Conservation (phyloP, 2,113 vertebrate genomes). For the Campylomormyrus numenius region DNA sequence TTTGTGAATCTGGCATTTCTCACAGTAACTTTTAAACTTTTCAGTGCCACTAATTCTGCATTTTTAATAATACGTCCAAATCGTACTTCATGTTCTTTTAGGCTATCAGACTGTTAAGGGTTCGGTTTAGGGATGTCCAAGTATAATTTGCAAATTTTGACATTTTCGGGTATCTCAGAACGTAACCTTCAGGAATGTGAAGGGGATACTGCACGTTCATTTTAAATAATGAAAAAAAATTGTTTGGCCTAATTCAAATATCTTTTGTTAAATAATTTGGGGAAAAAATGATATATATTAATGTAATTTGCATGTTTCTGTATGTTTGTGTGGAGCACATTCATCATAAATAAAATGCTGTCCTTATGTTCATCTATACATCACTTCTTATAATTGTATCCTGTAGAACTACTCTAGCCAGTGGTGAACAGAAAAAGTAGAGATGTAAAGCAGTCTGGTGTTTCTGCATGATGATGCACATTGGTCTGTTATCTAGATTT, state of each 20-base stretch:
- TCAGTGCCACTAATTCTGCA: background rate
- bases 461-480: background rate
- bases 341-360: background rate
- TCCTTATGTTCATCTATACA: background rate
- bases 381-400: background rate
- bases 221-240: background rate
- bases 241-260: background rate
- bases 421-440: background rate
- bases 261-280: background rate
- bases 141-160: no score
- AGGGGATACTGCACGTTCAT: background rate
- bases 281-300: background rate
- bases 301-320: background rate
- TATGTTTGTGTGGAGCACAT: background rate
- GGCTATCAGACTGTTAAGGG: no score
- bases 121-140: no score
- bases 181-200: background rate
- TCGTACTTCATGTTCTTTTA: background rate
- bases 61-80: background rate
- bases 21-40: background rate
- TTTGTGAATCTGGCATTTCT: background rate
- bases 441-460: background rate
- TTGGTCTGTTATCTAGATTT: background rate
- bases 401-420: background rate
- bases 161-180: no score